These are phyloP conservation scores for Hylia prasina DNA, from an alignment of 2,113 vertebrate species.

Conservation along the genomic window DNA sequence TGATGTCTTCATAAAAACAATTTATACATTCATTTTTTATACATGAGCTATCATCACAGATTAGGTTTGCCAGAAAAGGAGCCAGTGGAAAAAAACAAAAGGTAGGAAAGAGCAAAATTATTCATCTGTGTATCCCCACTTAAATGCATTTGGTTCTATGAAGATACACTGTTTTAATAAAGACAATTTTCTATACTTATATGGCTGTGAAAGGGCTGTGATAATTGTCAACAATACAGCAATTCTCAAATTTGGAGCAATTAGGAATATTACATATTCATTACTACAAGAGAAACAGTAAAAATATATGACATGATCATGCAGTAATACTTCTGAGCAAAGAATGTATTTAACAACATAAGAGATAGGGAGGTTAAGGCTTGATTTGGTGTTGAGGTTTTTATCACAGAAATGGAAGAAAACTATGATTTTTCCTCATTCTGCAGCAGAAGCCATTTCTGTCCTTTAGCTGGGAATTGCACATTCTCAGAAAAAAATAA, in stretches of 20 bases:
- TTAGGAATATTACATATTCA: background rate
- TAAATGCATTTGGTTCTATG: background rate
- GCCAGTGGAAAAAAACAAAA: background rate
- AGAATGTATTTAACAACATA: background rate
- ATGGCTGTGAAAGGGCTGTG: background rate
- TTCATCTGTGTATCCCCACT: background rate
- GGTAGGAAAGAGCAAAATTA: background rate
- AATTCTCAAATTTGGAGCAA: background rate
- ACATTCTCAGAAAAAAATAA: background rate
- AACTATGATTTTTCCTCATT: background rate
- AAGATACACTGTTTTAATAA: background rate
- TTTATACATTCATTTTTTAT: background rate
- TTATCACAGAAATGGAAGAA: background rate
- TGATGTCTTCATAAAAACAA: background rate
- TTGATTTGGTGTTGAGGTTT: background rate
- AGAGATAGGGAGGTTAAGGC: rapidly evolving
- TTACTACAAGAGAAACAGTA: background rate
- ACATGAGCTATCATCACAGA: background rate
- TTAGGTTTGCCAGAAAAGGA: background rate
- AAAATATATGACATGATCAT: background rate
- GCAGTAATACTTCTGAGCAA: background rate
- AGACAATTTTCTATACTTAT: background rate
- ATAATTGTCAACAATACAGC: background rate
- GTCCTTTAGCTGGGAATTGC: background rate
- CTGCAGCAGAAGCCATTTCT: background rate